phyloP scores from a whole-genome alignment of 2,797 vertebrate species.

The Ibycter americanus region DNA sequence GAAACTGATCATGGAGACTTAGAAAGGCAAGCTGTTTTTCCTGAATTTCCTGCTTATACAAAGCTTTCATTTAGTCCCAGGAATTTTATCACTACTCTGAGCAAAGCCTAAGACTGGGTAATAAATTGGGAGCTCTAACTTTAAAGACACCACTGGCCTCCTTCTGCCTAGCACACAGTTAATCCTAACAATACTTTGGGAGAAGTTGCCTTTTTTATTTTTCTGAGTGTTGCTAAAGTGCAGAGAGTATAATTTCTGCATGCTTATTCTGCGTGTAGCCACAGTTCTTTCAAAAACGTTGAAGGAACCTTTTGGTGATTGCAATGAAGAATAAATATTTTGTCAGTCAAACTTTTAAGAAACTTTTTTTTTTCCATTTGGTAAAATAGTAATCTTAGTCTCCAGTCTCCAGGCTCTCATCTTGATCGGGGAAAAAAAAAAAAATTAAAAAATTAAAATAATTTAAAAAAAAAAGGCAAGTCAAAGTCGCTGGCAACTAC shows the following conservation, averaged over 20 bases:
- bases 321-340: not conserved
- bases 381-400: not conserved
- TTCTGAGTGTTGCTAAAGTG: not conserved
- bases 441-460: too few relatives aligned
- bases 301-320: not conserved
- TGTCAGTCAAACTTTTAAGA: not conserved
- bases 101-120: not conserved
- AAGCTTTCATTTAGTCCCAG: constrained; percentile 42
- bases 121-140: not conserved
- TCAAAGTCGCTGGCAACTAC: not conserved
- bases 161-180: not conserved
- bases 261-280: not conserved
- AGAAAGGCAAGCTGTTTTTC: constrained; percentile 26
- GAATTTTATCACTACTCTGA: not conserved
- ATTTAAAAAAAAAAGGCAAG: not conserved
- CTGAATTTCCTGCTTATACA: constrained; percentile 47
- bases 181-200: not conserved
- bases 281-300: not conserved
- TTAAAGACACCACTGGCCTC: not conserved
- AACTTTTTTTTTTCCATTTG: not conserved
- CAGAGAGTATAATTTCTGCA: not conserved
- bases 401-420: not conserved
- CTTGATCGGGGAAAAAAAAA: not conserved
- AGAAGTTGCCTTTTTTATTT: not conserved
- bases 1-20: constrained; percentile 40